Percentiles rank a stretch among this genome's conserved stretches.
These are phyloP conservation scores for Melanchra persicariae DNA, from an alignment of 2,888 invertebrate genomes.

Conservation along the genomic window DNA sequence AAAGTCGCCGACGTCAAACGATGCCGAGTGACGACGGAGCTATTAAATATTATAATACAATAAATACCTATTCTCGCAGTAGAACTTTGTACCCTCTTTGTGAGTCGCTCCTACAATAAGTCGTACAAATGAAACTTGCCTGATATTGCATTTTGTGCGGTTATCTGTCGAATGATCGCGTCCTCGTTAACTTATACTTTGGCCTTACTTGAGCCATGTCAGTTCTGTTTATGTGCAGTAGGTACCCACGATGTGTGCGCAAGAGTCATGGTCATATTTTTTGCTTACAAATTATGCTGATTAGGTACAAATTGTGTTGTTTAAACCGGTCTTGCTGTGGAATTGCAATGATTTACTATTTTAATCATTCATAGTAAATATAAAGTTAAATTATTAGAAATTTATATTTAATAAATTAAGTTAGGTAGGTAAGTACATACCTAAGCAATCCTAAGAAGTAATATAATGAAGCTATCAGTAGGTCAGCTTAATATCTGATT, in stretches of 20 bases:
- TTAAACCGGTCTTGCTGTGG: not conserved
- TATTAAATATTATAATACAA: conserved; percentile 17
- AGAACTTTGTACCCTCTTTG: conserved; percentile 49
- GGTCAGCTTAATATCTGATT: not conserved
- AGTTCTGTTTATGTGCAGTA: not conserved
- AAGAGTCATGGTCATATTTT: conserved; percentile 4
- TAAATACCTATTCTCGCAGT: conserved; percentile 18
- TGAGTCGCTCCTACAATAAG: conserved; percentile 13
- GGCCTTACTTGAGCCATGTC: conserved; percentile 4
- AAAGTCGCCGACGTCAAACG: not conserved
- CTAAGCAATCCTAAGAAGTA: too few relatives aligned
- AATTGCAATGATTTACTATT: conserved; percentile 2
- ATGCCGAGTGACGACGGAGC: conserved; percentile 2
- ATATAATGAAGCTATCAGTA: too few relatives aligned
- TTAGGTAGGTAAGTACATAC: too few relatives aligned
- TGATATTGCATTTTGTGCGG: conserved; percentile 22
- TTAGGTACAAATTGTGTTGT: not conserved
- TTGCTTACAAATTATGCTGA: conserved; percentile 10
- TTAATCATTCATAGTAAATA: not conserved
- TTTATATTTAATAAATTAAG: not conserved
- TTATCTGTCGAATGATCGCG: conserved; percentile 46
- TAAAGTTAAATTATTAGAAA: not conserved
- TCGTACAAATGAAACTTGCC: conserved; percentile 1
- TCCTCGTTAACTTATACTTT: conserved; percentile 26
- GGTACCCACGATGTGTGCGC: not conserved